phyloP scores from a whole-genome alignment of 1,140 invertebrate genomes.

The Nomia melanderi region DNA sequence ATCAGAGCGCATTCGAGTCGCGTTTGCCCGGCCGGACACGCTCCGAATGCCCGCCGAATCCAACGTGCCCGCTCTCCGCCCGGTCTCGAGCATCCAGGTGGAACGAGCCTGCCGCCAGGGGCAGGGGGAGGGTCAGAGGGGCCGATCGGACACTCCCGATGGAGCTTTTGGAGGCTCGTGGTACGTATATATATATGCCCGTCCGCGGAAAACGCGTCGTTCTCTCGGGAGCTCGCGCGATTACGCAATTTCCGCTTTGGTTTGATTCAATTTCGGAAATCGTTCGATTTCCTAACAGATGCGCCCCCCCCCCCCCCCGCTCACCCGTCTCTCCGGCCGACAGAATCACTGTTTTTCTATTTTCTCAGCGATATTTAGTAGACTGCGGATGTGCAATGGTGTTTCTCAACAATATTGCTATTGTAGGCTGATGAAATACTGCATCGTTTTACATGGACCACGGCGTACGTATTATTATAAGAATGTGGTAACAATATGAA shows the following conservation, averaged over 20 bases:
- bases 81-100: slow-evolving; percentile 16
- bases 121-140: background rate
- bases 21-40: slow-evolving; percentile 57
- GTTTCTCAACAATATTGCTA: no score
- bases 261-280: slow-evolving; percentile 74
- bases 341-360: slow-evolving; percentile 3
- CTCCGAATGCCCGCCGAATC: slow-evolving; percentile 60
- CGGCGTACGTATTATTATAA: no score
- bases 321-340: background rate
- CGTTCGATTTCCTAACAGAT: slow-evolving; percentile 66
- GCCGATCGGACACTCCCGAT: slow-evolving; percentile 31
- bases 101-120: background rate
- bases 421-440: no score
- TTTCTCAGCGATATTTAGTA: no score
- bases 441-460: no score
- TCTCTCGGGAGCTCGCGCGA: slow-evolving; percentile 61
- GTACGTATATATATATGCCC: no score
- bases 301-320: slow-evolving; percentile 13
- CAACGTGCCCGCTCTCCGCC: slow-evolving; percentile 22
- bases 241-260: slow-evolving; percentile 74
- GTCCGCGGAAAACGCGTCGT: slow-evolving; percentile 45
- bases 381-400: no score
- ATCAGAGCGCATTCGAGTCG: slow-evolving; percentile 58
- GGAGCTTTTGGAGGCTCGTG: no score
- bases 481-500: no score